Evolutionary conservation across 2,797 vertebrate genomes (phyloP), one percentile per base, ranked within the genome.

Genomic region (Hirundo rustica): DNA sequence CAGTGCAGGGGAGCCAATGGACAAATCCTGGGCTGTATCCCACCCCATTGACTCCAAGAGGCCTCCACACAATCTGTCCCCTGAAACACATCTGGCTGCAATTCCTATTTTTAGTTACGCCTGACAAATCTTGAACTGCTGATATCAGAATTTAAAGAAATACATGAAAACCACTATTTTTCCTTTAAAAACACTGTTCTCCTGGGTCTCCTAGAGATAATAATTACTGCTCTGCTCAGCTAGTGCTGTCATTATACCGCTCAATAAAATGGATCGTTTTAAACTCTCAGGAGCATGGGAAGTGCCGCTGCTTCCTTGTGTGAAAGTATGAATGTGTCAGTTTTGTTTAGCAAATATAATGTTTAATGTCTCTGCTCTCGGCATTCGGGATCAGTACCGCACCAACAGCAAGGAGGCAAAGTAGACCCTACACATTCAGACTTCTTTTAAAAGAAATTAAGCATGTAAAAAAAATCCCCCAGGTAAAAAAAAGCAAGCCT

Each of bases 211-310:
- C 94, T 97, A 96, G 97, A 96, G 96, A 96, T 97, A 97, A 97
- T 97, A 98, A 98, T 97, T 97, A 95, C 97, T 94, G 93, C 97
- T 97, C 71, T 97, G 93, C 97, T 97, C 96, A 95, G 95, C 96
- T 82, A 53, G 84, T 54, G 55, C 96, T 96, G 95, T 97, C 97
- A 97, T 98, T 97, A 97, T 86, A 74, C 73, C 71, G 67, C 96
- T 98, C 97, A 97, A 98, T 98, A 98, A 98, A 98, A 98, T 97
- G 90, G 97, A 98, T 97, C 95, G 95, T 97, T 96, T 83, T 91
- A 87, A 96, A 96, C 93, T 96, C 98, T 96, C 95, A 51, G 47
- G 96, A 96, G 97, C 90, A 97, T 94, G 89, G 34, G 93, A 94
- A 97, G 95, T 83, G 92, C 78, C 12, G 16, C 91, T 93, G 89